Percentiles rank a stretch among this genome's conserved stretches.
These are phyloP conservation scores for Champsocephalus gunnari DNA, from an alignment of 2,797 vertebrate genomes.

Conservation along the genomic window DNA sequence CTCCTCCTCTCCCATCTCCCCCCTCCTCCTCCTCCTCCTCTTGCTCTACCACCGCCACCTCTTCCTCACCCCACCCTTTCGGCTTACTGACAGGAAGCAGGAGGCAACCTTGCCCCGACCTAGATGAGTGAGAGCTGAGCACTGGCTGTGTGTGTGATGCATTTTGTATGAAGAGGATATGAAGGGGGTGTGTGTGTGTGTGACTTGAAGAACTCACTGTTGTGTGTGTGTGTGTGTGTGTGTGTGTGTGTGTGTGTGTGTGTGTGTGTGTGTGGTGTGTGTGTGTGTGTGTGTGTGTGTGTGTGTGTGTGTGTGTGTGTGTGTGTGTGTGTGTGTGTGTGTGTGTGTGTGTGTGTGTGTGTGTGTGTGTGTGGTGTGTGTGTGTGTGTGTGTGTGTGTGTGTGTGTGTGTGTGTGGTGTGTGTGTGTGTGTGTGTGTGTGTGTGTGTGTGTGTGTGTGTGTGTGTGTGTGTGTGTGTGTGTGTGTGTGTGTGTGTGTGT, in stretches of 20 bases:
- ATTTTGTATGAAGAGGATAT: conserved; percentile 53
- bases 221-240: not conserved
- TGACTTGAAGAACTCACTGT: conserved; percentile 25
- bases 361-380: conserved; percentile 29
- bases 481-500: conserved; percentile 25
- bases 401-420: conserved; percentile 25
- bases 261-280: conserved; percentile 16
- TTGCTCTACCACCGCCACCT: conserved; percentile 31
- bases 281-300: conserved; percentile 25
- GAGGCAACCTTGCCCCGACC: conserved; percentile 84
- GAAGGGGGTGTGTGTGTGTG: conserved; percentile 25
- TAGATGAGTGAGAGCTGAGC: conserved; percentile 80
- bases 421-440: not conserved
- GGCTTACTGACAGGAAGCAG: conserved; percentile 79
- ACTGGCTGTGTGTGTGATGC: conserved; percentile 43
- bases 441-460: conserved; percentile 29
- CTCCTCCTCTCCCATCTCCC: conserved; percentile 38
- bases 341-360: conserved; percentile 28
- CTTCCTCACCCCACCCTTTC: conserved; percentile 60
- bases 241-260: conserved; percentile 26
- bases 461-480: conserved; percentile 17
- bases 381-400: not conserved
- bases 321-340: conserved; percentile 13
- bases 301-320: conserved; percentile 20
- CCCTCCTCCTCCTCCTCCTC: conserved; percentile 24